Evolutionary conservation across 2,888 invertebrate genomes (phyloP).

Genomic region (Epirrhoe alternata): DNA sequence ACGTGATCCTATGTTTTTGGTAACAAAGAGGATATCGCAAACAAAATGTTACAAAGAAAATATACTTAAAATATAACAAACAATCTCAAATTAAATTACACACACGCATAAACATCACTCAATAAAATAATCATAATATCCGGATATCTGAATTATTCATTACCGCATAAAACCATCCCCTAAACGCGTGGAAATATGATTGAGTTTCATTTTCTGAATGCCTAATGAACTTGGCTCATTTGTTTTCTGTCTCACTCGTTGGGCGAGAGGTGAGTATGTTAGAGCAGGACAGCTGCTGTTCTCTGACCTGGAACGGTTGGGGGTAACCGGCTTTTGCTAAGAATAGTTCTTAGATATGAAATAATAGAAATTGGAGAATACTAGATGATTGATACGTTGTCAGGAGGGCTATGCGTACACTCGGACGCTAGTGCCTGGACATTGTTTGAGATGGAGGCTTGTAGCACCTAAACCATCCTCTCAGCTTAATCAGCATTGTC

Average conservation of each 20-base stretch:
- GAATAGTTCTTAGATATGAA: neutral
- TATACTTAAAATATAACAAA: neutral
- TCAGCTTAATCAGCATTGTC: too few relatives aligned
- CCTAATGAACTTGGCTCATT: slow-evolving; percentile 73
- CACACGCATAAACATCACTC: slow-evolving; percentile 28
- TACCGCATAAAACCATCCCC: slow-evolving; percentile 54
- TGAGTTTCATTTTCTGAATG: slow-evolving; percentile 77
- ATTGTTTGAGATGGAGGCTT: too few relatives aligned
- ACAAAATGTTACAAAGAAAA: neutral
- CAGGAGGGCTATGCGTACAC: too few relatives aligned
- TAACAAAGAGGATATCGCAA: neutral
- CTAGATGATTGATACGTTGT: too few relatives aligned
- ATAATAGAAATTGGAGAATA: neutral
- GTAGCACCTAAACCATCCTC: too few relatives aligned
- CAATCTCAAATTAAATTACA: slow-evolving; percentile 27
- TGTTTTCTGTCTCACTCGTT: slow-evolving; percentile 36
- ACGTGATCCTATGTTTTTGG: too few relatives aligned
- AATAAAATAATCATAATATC: slow-evolving; percentile 39
- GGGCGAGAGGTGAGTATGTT: slow-evolving; percentile 19
- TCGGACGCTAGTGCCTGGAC: too few relatives aligned
- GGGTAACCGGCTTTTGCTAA: slow-evolving; percentile 19
- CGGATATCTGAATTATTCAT: slow-evolving; percentile 44
- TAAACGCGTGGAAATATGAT: slow-evolving; percentile 69
- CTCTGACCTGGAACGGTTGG: slow-evolving; percentile 33
- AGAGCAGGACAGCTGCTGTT: slow-evolving; percentile 44